Evolutionary conservation across 2,888 invertebrate genomes (phyloP), one percentile per base, ranked within the genome.

Genomic region (Acleris laterana): DNA sequence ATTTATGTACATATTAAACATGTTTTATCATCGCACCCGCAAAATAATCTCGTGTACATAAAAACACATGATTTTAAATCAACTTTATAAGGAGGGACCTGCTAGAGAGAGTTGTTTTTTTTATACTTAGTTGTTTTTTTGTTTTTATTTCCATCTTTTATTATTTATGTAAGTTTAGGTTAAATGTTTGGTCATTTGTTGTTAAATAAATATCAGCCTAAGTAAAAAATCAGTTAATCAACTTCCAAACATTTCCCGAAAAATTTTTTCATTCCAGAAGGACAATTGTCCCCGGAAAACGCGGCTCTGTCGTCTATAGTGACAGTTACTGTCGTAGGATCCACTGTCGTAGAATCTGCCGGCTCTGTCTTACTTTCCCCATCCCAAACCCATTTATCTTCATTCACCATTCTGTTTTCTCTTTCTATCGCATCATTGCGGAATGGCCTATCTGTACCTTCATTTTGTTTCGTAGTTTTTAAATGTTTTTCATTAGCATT

Each of bases 281-380:
- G 75, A 58, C 81, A 82, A 17, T 74, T 60, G 56, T 70, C 74
- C 0, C 76, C 81, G 0, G 60, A 59, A 19, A 82, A 80, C 0
- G 78, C 74, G 0, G 75, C 77, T 57, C 80, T 74, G 49, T 82
- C 74, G 16, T 73, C 77, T 6, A 81, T 61, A 0, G 61, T 57
- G 0, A 72, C 72, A 11, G 70, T 64, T 0, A 57, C 17, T 4
- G 64, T 68, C 0, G 55, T 62, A 17, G 19, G 19, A 28, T 17
- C 28, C 5, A 13, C 2, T 46, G 46, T 46, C 1, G 32, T 53
- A 17, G 32, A 13, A 16, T 32, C 6, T 38, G 55, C 64, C 60
- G 1, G 57, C 68, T 44, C 56, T 60, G 20, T 32, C 22, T 62
- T 71, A 0, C 75, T 74, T 50, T 74, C 76, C 20, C 69, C 71